Evolutionary conservation across 2,113 vertebrate species (phyloP).

Genomic region (Hystrix cristata): DNA sequence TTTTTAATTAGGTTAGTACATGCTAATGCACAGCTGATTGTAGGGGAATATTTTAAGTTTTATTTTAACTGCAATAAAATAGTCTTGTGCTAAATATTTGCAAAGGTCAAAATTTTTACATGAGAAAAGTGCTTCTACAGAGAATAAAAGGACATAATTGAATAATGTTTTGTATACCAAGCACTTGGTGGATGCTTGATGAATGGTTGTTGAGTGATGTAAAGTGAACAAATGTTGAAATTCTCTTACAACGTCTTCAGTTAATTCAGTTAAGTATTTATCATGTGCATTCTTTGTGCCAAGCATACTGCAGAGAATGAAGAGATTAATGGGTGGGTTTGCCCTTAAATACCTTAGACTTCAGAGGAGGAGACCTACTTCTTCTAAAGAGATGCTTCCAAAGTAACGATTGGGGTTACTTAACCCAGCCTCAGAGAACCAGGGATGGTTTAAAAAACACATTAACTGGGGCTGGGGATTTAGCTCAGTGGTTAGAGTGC

Average conservation of each 20-base stretch:
- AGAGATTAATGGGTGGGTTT: not conserved
- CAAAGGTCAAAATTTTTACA: conserved; percentile 80
- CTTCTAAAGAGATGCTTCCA: conserved; percentile 16
- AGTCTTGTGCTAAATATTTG: conserved; percentile 78
- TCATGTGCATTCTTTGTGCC: not conserved
- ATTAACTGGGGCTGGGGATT: not conserved
- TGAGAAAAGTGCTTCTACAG: conserved; percentile 35
- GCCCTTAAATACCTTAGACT: not conserved
- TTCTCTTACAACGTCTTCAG: not conserved
- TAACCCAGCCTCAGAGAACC: not conserved
- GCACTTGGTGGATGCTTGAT: not conserved
- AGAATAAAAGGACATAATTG: conserved; percentile 52
- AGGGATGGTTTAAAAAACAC: not conserved
- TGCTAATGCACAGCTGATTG: conserved; percentile 83
- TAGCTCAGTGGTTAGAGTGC: no score
- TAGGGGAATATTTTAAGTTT: conserved; percentile 81
- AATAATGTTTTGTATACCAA: conserved; percentile 22
- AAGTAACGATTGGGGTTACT: not conserved
- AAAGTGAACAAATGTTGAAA: not conserved
- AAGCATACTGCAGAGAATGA: conserved; percentile 14
- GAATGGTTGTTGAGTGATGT: not conserved
- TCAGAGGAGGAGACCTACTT: not conserved
- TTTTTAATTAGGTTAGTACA: conserved; percentile 81
- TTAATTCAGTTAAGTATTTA: conserved; percentile 42
- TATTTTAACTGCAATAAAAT: conserved; percentile 81